Conservation (phyloP, 2,113 vertebrate species). For the Toxotes jaculatrix region DNA sequence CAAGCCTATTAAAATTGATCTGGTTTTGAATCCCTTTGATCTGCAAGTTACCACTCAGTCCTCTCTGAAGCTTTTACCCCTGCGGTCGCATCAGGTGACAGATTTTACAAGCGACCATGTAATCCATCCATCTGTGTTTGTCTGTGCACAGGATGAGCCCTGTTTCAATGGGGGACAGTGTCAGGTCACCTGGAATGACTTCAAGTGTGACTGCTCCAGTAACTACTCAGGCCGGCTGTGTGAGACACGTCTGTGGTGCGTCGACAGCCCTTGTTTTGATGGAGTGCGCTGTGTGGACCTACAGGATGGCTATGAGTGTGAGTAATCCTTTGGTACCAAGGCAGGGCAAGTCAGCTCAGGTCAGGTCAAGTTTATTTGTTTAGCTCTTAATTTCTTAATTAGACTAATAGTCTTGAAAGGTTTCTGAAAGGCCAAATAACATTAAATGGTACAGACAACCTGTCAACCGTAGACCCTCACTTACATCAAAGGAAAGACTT, state of each 20-base stretch:
- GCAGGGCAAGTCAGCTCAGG: neutral
- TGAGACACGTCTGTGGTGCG: conserved; percentile 92
- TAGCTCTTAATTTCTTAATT: conserved; percentile 18
- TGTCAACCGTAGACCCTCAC: neutral
- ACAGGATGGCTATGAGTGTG: conserved; percentile 93
- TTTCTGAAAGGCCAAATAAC: neutral
- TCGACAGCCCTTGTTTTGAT: conserved; percentile 85
- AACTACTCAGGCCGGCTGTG: conserved; percentile 91
- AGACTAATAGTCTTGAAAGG: conserved; percentile 1
- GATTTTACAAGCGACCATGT: conserved; percentile 35
- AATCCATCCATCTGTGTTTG: conserved; percentile 58
- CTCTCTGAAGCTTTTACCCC: conserved; percentile 47
- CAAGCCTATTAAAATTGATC: conserved; percentile 26
- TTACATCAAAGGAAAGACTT: neutral
- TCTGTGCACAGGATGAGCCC: conserved; percentile 84
- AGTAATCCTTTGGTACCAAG: conserved; percentile 71
- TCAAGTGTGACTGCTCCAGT: conserved; percentile 88
- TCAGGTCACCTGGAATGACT: conserved; percentile 94
- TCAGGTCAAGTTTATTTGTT: conserved; percentile 18
- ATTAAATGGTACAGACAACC: conserved; percentile 1
- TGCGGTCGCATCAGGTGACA: conserved; percentile 44
- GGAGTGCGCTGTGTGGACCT: conserved; percentile 88
- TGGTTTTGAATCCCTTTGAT: conserved; percentile 39
- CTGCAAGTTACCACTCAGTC: conserved; percentile 37
- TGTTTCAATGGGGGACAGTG: conserved; percentile 92